These are phyloP conservation scores for Caenorhabditis sinica DNA, from an alignment of 2,888 invertebrate genomes.

Conservation along the genomic window DNA sequence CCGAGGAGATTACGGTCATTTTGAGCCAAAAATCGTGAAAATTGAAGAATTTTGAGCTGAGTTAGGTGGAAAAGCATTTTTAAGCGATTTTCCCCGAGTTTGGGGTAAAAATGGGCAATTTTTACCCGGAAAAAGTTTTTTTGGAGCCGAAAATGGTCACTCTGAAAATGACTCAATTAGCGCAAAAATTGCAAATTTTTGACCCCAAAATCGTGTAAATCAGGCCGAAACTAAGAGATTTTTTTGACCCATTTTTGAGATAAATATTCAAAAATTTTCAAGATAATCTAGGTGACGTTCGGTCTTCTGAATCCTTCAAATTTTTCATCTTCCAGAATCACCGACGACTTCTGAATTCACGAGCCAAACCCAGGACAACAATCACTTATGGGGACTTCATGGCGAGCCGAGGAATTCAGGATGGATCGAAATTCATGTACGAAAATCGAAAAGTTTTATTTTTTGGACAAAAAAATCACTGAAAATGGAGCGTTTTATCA, in stretches of 20 bases:
- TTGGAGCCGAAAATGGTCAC: too few species aligned
- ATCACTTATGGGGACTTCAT: conserved; percentile 64
- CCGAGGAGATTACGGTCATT: neutral
- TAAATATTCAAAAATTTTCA: neutral
- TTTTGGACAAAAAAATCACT: neutral
- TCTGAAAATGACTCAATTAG: too few species aligned
- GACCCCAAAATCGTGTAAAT: neutral
- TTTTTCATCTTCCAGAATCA: too few species aligned
- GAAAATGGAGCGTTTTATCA: too few species aligned
- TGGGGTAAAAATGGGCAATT: neutral
- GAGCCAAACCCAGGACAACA: conserved; percentile 42
- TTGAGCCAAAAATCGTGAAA: neutral
- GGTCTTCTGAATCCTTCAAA: neutral
- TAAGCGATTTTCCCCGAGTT: neutral
- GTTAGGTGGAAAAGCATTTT: neutral
- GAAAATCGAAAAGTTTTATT: neutral
- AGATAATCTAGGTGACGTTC: neutral
- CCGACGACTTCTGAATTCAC: conserved; percentile 30
- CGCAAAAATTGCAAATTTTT: neutral
- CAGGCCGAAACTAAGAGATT: too few species aligned
- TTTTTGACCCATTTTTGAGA: neutral
- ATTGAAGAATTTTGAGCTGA: neutral
- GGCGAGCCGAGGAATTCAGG: conserved; percentile 62
- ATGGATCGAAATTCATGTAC: conserved; percentile 55
- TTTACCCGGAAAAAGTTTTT: neutral